Base-by-base conservation (phyloP, 2,113 vertebrate genomes). In the Melierax canorus region DNA sequence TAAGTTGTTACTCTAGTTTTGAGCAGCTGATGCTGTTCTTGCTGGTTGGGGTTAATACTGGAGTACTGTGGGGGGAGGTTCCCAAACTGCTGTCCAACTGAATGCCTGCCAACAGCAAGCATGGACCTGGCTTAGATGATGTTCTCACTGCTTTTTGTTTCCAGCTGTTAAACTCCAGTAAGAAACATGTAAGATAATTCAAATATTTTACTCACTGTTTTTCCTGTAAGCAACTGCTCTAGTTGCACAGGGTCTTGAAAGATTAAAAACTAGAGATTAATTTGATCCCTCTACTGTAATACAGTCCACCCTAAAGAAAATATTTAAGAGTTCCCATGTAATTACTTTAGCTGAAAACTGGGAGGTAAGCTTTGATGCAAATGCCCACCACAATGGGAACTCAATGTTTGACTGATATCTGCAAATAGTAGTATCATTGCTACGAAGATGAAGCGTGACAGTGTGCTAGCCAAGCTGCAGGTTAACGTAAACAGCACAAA, bases 161-260 rank as follows among this genome's bases (percentile, higher is more conserved):
- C 90, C 94, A 95, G 88, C 79, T 92, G 88, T 80, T 92, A 91
- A 92, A 94, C 93, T 86, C 55, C 88, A 90, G 82, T 48, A 72
- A 80, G 72, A 95, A 92, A 88, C 15, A 29, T 0, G 0, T 39
- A 93, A 66, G 38, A 83, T 58, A 92, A 74, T 59, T 86, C 20
- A 74, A 77, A 74, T 88, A 58, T 46, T 88, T 90, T 10, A 43
- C 41, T 78, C 53, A 8, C 26, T 77, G 34, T 34, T 94, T 59
- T 94, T 78, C 84, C 71, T 0, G 0, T 67, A 92, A 90, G 59
- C 68, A 84, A 74, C 7, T 77, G 46, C 23, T 88, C 46, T 56
- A 12, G 16, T 26, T 77, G 56, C n/a, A 39, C 23, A 45, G 46
- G 19, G 17, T 74, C 63, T 17, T 77, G 46, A n/a, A 69, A 73